A percentile compares a stretch with the other conserved stretches of the same genome.
These are phyloP conservation scores for Aleiodes sp. DNA, from an alignment of 1,140 invertebrate species.

Conservation along the genomic window DNA sequence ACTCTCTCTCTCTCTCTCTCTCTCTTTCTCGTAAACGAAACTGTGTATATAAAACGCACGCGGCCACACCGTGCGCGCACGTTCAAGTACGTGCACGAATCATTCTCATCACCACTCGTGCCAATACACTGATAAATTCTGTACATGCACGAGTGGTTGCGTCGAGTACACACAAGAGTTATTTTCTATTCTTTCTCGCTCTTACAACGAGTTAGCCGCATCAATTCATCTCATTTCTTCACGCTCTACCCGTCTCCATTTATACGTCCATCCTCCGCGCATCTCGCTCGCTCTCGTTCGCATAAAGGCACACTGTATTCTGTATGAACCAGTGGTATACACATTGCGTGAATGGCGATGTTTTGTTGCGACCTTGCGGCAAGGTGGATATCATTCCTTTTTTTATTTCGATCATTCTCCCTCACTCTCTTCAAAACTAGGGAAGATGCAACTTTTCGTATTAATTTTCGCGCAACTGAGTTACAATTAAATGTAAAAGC, in stretches of 20 bases:
- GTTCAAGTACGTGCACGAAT: slow-evolving; percentile 30
- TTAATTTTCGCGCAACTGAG: no score
- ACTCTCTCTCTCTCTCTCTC: neutral
- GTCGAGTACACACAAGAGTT: neutral
- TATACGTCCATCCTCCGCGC: neutral
- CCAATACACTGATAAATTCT: slow-evolving; percentile 6
- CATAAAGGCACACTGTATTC: slow-evolving; percentile 8
- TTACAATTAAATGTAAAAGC: no score
- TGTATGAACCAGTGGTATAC: slow-evolving; percentile 11
- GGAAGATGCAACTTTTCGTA: neutral
- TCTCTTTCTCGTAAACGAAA: neutral
- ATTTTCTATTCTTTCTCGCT: neutral
- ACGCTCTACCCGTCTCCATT: neutral
- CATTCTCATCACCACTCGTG: slow-evolving; percentile 33
- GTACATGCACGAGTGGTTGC: neutral
- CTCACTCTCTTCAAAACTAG: neutral
- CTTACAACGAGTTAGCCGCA: no score
- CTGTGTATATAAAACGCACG: slow-evolving; percentile 12
- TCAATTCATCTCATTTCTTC: neutral
- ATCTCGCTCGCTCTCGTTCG: neutral
- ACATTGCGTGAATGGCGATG: slow-evolving; percentile 39
- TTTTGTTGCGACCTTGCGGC: slow-evolving; percentile 40
- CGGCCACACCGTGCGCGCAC: slow-evolving; percentile 16
- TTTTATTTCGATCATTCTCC: slow-evolving; percentile 25
- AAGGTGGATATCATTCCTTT: slow-evolving; percentile 34